Evolutionary conservation across 2,888 invertebrate species (phyloP).

Genomic region (Halictus quadricinctus): DNA sequence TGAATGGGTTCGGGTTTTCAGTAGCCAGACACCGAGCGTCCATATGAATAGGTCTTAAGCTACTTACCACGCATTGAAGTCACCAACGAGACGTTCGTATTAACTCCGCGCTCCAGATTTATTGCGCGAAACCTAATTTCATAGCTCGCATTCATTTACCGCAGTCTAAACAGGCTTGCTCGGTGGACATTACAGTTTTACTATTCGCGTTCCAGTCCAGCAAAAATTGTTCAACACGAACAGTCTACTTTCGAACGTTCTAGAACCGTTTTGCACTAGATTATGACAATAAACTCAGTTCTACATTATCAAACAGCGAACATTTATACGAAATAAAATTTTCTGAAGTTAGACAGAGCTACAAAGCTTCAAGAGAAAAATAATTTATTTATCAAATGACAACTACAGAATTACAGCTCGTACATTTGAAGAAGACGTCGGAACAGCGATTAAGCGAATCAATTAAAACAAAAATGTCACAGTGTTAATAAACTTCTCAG

Average conservation of each 20-base stretch:
- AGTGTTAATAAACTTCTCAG: neutral
- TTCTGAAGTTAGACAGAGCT: too few relatives aligned
- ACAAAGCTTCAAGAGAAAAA: too few relatives aligned
- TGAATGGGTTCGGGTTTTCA: neutral
- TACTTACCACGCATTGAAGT: constrained; percentile 13
- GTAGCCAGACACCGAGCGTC: constrained; percentile 5
- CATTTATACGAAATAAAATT: too few relatives aligned
- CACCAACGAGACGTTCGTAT: constrained; percentile 8
- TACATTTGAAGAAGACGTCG: neutral
- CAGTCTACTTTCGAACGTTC: too few relatives aligned
- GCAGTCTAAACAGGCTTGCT: neutral
- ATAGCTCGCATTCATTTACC: neutral
- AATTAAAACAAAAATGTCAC: neutral
- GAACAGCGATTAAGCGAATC: neutral
- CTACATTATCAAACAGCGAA: too few relatives aligned
- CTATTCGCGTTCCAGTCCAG: neutral
- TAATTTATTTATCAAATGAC: too few relatives aligned
- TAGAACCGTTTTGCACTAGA: too few relatives aligned
- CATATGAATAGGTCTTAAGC: constrained; percentile 5
- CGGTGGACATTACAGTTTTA: neutral
- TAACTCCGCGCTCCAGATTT: neutral
- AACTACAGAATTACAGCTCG: too few relatives aligned
- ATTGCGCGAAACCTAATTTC: neutral
- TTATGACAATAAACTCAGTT: too few relatives aligned
- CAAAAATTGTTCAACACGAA: too few relatives aligned